Base-by-base conservation (phyloP, 2,888 invertebrate species). In the Elysia crispata region DNA sequence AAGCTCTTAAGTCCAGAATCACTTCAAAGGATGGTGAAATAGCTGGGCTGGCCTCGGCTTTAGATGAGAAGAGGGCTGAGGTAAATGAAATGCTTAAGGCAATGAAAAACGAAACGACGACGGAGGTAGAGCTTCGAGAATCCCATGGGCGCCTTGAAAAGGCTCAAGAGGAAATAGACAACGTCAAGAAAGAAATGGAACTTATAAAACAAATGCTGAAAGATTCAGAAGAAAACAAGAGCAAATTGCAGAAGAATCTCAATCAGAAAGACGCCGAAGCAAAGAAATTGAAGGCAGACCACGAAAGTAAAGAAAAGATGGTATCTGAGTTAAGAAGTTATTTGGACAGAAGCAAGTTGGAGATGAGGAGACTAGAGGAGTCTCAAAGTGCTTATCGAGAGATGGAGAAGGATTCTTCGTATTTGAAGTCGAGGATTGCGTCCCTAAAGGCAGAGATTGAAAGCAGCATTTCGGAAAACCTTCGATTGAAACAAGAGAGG, bases 401-500 rank as follows among this genome's bases (percentile, higher is more conserved):
- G 6, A 57, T 79, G 75, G 81, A 84, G 62, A 81, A 79, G 57
- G 81, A 83, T 18, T 25, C 79, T 11, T 33, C 73, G 18, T 76
- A 70, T 20, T 73, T 82, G 69, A 80, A 81, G 57, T 79, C 81
- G 20, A 80, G 78, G 57, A 77, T 82, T 1, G 74, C 72, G 15
- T 77, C 80, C 31, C 77, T 87, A 25, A 83, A 85, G 57, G 64
- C 80, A 20, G 85, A 85, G 73, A 75, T 86, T 8, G 81, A 84
- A 41, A 85, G 83, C 25, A 82, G 77, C 33, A 69, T 81, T n/a
- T 75, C 80, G 8, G 82, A 81, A 60, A 85, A 83, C 67, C 77
- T 81, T 20, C 82, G 76, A 30, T 60, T 86, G 50, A 83, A 85
- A 31, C 80, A 79, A 8, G 86, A 87, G 62, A 81, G 82, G 25